These are phyloP conservation scores for Neodiprion virginianus DNA, from an alignment of 1,140 invertebrate species.

Conservation along the genomic window DNA sequence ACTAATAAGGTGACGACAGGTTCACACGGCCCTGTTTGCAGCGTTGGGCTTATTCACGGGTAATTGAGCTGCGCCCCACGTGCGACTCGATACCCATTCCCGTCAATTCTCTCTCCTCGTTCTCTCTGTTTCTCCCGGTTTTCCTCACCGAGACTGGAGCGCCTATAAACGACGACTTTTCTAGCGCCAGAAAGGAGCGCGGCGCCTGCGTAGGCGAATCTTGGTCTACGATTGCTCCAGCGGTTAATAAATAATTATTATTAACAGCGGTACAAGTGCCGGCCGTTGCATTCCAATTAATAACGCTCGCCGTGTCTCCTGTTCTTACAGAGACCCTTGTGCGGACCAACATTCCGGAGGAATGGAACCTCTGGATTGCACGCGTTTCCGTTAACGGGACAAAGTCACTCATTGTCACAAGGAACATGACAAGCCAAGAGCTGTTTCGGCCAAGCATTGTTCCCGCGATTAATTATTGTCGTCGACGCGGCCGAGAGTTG, in stretches of 20 bases:
- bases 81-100: no score
- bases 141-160: no score
- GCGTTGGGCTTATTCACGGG: background rate
- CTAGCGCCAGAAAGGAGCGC: background rate
- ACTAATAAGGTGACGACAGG: conserved; percentile 3
- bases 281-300: background rate
- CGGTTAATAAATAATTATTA: conserved; percentile 3
- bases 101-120: background rate
- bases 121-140: background rate
- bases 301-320: background rate
- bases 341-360: no score
- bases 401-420: no score
- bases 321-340: no score
- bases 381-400: no score
- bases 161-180: background rate
- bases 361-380: no score
- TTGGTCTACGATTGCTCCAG: background rate
- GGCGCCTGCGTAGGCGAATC: conserved; percentile 3
- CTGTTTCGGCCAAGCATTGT: no score
- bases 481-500: no score
- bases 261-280: background rate
- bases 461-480: no score
- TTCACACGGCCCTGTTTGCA: background rate
- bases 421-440: no score
- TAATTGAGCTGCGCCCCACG: background rate